phyloP scores from a whole-genome alignment of 92 coral and sea anemone genomes.

The Phenganax stokvisi region DNA sequence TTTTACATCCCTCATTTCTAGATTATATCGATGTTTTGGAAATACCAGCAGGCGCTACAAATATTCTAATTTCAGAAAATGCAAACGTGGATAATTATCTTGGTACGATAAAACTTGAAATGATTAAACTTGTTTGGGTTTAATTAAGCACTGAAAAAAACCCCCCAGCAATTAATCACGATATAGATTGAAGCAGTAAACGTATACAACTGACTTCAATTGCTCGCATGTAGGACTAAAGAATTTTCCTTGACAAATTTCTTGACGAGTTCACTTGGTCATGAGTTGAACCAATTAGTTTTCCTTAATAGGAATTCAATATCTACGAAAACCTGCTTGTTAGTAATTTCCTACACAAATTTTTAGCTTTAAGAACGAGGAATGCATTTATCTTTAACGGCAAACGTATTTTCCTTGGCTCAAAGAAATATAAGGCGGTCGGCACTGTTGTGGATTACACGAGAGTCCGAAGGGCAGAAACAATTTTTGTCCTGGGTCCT shows the following conservation, averaged over 20 bases:
- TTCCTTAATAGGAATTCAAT: too few relatives aligned
- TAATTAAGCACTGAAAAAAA: neutral
- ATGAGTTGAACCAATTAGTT: too few relatives aligned
- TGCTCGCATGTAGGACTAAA: neutral
- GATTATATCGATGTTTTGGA: conserved; percentile 73
- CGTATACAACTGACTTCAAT: neutral
- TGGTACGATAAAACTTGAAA: conserved; percentile 45
- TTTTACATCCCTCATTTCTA: conserved; percentile 6
- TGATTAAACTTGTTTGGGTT: neutral
- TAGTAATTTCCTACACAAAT: neutral
- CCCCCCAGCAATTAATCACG: neutral
- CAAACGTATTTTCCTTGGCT: conserved; percentile 53
- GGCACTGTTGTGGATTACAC: conserved; percentile 69
- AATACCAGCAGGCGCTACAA: conserved; percentile 80
- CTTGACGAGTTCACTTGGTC: too few relatives aligned
- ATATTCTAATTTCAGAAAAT: conserved; percentile 60
- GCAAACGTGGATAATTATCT: conserved; percentile 52
- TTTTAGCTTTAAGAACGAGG: conserved; percentile 63
- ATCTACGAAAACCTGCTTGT: too few relatives aligned
- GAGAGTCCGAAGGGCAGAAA: conserved; percentile 52
- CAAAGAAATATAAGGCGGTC: conserved; percentile 57
- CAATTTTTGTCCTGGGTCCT: conserved; percentile 68
- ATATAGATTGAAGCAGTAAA: neutral
- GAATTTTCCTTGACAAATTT: neutral
- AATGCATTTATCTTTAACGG: conserved; percentile 71